Evolutionary conservation across 2,797 vertebrate genomes (phyloP), one percentile per base, ranked within the genome.

Genomic region (Typhlichthys subterraneus): DNA sequence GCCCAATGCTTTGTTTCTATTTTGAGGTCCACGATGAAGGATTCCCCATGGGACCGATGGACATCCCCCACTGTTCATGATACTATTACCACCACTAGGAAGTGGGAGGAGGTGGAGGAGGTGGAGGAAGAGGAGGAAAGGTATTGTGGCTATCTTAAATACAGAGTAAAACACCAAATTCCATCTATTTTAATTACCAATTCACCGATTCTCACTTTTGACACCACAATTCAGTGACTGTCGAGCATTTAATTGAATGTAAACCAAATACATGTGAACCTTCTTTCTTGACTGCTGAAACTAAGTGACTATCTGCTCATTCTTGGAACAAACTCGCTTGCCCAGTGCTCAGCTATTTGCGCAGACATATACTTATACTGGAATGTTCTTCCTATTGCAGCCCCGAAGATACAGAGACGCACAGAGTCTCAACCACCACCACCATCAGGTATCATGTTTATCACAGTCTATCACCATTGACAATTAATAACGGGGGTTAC

Each of bases 1-100:
- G 5, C 53, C 5, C 45, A 58, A 33, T 75, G 53, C 38, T 80
- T 69, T 72, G 50, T 70, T 72, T 83, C 65, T 71, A n/a, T 53
- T 70, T 17, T 13, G 63, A 92, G 91, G 69, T 88, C 88, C 45
- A 19, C 12, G 1, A 86, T 88, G 53, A 84, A 72, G 53, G 76
- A 81, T 57, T 88, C 91, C 47, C 87, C 89, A 0, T 93, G 91
- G 90, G 77, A 84, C 71, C 82, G 69, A 66, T 92, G 91, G 91
- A 88, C 75, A 11, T 84, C 88, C 2, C 89, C 91, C 3, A 86
- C 85, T 23, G 59, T 88, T 42, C 79, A 89, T 38, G 72, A 65
- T 1, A 1, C 66, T 49, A 12, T 57, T 4, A 29, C 29, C 1
- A 23, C 50, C 13, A 19, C 47, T 33, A 49, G n/a, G 14, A 76